A percentile compares a stretch with the other conserved stretches of the same genome.
phyloP scores from a whole-genome alignment of 2,113 vertebrate species.

The Serinus canaria region DNA sequence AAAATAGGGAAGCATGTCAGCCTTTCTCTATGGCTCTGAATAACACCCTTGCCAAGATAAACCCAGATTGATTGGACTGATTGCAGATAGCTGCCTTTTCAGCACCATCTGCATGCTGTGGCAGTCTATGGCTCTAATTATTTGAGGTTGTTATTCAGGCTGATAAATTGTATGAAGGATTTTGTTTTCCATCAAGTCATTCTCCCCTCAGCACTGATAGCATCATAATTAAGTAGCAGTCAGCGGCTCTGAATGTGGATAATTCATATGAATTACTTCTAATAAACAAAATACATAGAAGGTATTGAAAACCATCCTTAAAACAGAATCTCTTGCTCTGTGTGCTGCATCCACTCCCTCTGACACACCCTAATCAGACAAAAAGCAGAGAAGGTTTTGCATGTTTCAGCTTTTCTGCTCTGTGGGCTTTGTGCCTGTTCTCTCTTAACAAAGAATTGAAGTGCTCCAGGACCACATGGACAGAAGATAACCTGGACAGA shows the following conservation, averaged over 20 bases:
- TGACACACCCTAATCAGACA: not conserved
- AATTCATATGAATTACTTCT: conserved; percentile 35
- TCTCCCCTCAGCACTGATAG: not conserved
- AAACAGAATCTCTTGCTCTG: not conserved
- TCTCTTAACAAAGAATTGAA: not conserved
- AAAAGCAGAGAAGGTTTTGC: not conserved
- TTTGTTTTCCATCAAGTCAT: conserved; percentile 38
- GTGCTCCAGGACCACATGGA: not conserved
- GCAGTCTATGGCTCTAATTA: not conserved
- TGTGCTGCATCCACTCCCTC: not conserved
- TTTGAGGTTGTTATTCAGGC: conserved; percentile 1
- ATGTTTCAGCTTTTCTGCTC: not conserved
- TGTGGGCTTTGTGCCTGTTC: not conserved
- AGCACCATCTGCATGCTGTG: conserved; percentile 30
- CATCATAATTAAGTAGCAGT: conserved; percentile 33
- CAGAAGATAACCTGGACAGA: not conserved
- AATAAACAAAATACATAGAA: conserved; percentile 15
- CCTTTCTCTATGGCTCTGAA: conserved; percentile 1
- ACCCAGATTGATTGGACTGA: not conserved
- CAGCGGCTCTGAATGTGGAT: not conserved
- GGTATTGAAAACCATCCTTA: not conserved
- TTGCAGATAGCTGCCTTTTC: not conserved
- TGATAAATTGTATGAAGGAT: conserved; percentile 18
- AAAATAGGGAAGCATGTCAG: not conserved
- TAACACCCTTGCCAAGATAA: conserved; percentile 13